A percentile compares a stretch with the other conserved stretches of the same genome.
Conservation (phyloP, 2,888 invertebrate genomes). For the Nezara viridula region DNA sequence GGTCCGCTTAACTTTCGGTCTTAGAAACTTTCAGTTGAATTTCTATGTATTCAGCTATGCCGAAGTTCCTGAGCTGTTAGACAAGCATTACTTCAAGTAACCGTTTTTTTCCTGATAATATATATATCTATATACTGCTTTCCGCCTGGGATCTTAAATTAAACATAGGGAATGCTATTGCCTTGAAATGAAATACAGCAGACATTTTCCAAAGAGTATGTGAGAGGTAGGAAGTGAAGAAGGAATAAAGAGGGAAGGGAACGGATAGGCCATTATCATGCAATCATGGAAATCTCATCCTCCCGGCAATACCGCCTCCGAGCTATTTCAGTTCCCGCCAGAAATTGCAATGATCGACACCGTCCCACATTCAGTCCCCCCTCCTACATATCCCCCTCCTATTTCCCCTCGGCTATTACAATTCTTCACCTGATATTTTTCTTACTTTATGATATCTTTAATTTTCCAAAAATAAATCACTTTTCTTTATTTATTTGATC, state of each 20-base stretch:
- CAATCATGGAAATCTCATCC: conserved; percentile 47
- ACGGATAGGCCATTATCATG: conserved; percentile 41
- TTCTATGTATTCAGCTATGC: too few relatives aligned
- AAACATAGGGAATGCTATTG: too few relatives aligned
- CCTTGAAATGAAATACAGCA: background rate
- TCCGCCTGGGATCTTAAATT: too few relatives aligned
- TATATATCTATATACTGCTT: too few relatives aligned
- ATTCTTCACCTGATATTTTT: background rate
- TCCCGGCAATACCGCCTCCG: background rate
- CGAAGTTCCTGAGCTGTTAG: too few relatives aligned
- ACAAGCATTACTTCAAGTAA: too few relatives aligned
- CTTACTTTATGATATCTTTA: background rate
- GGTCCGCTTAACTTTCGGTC: too few relatives aligned
- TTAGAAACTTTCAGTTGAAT: too few relatives aligned
- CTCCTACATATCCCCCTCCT: too few relatives aligned
- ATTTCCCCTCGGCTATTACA: background rate
- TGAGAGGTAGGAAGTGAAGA: background rate
- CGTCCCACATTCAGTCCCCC: background rate
- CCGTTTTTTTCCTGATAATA: too few relatives aligned
- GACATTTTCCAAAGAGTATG: background rate
- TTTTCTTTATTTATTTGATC: background rate
- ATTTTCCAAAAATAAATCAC: background rate
- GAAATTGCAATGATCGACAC: conserved; percentile 30
- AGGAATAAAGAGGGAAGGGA: background rate
- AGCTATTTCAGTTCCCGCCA: conserved; percentile 29